Evolutionary conservation across 2,797 vertebrate genomes (phyloP).

Genomic region (Paramormyrops hopkinsi): DNA sequence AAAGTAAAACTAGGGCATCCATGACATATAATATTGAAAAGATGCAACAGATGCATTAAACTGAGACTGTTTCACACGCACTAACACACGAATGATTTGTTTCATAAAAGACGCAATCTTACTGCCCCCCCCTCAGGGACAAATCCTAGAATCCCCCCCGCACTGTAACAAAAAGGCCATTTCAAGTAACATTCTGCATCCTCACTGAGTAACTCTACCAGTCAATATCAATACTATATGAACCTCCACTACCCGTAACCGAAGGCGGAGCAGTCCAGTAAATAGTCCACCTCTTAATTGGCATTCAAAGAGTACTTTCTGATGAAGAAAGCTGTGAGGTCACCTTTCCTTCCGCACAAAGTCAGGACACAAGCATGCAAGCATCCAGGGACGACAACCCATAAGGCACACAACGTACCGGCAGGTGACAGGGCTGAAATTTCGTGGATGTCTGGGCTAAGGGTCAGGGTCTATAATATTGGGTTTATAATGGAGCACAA

Average conservation of each 20-base stretch:
- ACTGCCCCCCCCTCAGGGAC: background rate
- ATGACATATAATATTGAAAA: background rate
- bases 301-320: background rate
- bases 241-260: background rate
- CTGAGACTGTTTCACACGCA: background rate
- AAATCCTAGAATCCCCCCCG: background rate
- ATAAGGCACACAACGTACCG: background rate
- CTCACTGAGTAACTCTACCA: background rate
- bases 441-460: background rate
- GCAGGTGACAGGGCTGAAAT: background rate
- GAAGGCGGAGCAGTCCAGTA: background rate
- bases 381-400: background rate
- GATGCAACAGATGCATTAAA: background rate
- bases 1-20: background rate
- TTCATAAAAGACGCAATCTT: background rate
- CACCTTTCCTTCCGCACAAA: background rate
- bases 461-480: background rate
- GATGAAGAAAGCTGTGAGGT: background rate
- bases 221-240: background rate
- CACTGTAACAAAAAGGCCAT: background rate
- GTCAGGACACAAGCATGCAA: background rate
- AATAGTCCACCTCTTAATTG: background rate
- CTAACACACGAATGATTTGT: background rate
- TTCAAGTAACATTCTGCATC: background rate
- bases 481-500: background rate